A percentile compares a stretch with the other conserved stretches of the same genome.
These are phyloP conservation scores for Andrena hattorfiana DNA, from an alignment of 2,888 invertebrate species.

Conservation along the genomic window DNA sequence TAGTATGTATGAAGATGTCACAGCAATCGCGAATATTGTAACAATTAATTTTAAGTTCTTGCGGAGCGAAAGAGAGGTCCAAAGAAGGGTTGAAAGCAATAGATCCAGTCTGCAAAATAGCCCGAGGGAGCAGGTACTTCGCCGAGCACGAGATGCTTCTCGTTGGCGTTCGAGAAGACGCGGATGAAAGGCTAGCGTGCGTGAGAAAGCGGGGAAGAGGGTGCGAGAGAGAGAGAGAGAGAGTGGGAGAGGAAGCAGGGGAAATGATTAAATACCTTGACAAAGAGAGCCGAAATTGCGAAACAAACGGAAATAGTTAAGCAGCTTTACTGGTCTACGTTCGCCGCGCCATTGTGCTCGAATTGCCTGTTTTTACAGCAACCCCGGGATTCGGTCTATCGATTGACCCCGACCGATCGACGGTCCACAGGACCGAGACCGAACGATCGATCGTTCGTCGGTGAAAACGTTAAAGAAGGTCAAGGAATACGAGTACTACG, in stretches of 20 bases:
- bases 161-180: slow-evolving; percentile 26
- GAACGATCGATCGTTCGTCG: slow-evolving; percentile 43
- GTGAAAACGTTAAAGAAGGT: slow-evolving; percentile 58
- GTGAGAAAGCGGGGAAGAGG: background rate
- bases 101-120: slow-evolving; percentile 5
- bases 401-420: slow-evolving; percentile 41
- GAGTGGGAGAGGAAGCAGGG: background rate
- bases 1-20: slow-evolving; percentile 26
- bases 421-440: slow-evolving; percentile 26
- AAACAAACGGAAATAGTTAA: slow-evolving; percentile 36
- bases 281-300: slow-evolving; percentile 10
- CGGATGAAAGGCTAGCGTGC: slow-evolving; percentile 4
- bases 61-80: slow-evolving; percentile 10
- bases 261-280: slow-evolving; percentile 48
- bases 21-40: slow-evolving; percentile 18
- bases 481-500: slow-evolving; percentile 75
- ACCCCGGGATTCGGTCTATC: slow-evolving; percentile 35
- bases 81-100: slow-evolving; percentile 28
- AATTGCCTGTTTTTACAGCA: slow-evolving; percentile 62
- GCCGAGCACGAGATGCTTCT: slow-evolving; percentile 21
- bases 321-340: slow-evolving; percentile 59
- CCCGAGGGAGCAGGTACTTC: slow-evolving; percentile 45
- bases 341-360: slow-evolving; percentile 61
- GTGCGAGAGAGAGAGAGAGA: background rate
- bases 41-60: slow-evolving; percentile 29